A percentile compares a stretch with the other conserved stretches of the same genome.
These are phyloP conservation scores for Tragulus kanchil DNA, from an alignment of 2,113 vertebrate species.

Conservation along the genomic window DNA sequence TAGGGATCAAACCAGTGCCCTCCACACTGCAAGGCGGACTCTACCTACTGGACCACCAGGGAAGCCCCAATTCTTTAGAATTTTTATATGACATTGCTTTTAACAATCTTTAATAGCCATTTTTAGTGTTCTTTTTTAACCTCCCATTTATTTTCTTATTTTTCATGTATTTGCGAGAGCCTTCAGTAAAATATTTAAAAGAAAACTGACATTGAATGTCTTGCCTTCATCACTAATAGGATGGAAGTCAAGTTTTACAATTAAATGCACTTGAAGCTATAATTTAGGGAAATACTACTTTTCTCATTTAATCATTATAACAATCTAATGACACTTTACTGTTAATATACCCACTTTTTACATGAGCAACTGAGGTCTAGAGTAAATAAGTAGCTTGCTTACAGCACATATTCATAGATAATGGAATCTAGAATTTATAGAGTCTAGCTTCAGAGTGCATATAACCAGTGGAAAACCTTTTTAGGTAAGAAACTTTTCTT, in stretches of 20 bases:
- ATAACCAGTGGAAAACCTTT: background rate
- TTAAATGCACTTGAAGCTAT: background rate
- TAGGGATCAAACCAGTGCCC: too few species aligned
- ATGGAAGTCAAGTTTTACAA: background rate
- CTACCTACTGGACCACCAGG: too few species aligned
- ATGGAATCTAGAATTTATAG: background rate
- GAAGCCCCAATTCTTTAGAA: background rate
- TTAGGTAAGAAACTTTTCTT: constrained; percentile 23
- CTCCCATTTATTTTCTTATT: background rate
- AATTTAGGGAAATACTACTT: background rate
- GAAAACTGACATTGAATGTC: background rate
- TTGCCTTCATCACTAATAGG: background rate
- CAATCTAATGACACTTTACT: background rate
- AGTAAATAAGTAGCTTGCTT: background rate
- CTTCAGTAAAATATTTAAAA: background rate
- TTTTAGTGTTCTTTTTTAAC: background rate
- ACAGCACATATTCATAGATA: background rate
- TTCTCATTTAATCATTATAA: constrained; percentile 10
- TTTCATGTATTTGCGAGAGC: background rate
- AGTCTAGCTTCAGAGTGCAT: background rate
- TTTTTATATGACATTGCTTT: background rate
- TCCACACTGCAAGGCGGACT: too few species aligned
- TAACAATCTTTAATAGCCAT: background rate
- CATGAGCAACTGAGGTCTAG: background rate
- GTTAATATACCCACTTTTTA: background rate